Conservation (phyloP, 2,113 vertebrate genomes). For the Columba janthina region DNA sequence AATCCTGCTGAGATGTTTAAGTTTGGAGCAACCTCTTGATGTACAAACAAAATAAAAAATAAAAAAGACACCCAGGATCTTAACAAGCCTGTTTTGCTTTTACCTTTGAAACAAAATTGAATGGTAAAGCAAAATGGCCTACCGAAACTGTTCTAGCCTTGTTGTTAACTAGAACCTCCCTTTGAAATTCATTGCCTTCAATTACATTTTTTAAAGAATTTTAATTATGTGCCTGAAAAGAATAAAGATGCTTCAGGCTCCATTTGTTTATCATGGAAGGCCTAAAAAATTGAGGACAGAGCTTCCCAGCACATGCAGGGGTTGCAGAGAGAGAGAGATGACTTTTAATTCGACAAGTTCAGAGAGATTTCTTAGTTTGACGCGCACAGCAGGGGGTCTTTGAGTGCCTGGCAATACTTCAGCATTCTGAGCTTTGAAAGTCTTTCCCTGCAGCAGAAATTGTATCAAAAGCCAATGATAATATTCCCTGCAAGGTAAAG, state of each 20-base stretch:
- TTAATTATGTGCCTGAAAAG: slow-evolving; percentile 83
- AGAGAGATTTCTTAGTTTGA: slow-evolving; percentile 97
- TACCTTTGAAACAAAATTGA: slow-evolving; percentile 72
- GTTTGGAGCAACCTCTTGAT: slow-evolving; percentile 74
- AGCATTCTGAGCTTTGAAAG: slow-evolving; percentile 92
- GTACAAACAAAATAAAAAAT: slow-evolving; percentile 72
- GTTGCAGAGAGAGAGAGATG: slow-evolving; percentile 88
- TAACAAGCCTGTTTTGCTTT: slow-evolving; percentile 73
- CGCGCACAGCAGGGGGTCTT: slow-evolving; percentile 90
- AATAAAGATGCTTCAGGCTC: slow-evolving; percentile 81
- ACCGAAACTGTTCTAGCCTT: slow-evolving; percentile 67
- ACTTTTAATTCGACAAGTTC: slow-evolving; percentile 96
- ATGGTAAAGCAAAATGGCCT: slow-evolving; percentile 32
- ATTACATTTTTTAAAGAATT: slow-evolving; percentile 81
- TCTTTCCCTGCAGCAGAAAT: slow-evolving; percentile 90
- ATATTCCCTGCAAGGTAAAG: slow-evolving; percentile 90
- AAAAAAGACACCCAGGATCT: slow-evolving; percentile 47
- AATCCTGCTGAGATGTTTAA: slow-evolving; percentile 80
- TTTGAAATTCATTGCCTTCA: slow-evolving; percentile 81
- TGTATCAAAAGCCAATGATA: slow-evolving; percentile 96
- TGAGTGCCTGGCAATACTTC: slow-evolving; percentile 88
- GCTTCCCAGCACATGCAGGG: slow-evolving; percentile 86
- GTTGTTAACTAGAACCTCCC: slow-evolving; percentile 72
- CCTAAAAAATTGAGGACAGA: slow-evolving; percentile 83
- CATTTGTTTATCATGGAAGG: slow-evolving; percentile 84